Conservation (phyloP, 2,113 vertebrate species). For the Sclerurus mexicanus region DNA sequence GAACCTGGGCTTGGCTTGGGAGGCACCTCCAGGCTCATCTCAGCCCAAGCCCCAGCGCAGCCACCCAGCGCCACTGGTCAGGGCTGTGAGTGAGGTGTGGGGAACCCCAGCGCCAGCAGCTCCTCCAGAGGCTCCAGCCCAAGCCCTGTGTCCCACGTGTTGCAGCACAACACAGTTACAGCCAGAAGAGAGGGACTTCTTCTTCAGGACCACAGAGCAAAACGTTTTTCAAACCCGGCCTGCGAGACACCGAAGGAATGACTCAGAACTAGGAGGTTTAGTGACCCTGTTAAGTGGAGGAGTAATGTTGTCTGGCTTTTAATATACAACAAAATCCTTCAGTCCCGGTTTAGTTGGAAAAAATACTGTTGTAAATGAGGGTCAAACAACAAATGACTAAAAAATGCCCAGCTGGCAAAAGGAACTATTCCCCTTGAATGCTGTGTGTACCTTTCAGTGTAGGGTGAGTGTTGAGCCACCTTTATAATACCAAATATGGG, state of each 20-base stretch:
- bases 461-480: not conserved
- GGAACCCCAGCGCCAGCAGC: not conserved
- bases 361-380: not conserved
- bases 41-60: fast-evolving
- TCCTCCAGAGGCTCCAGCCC: not conserved
- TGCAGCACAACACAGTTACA: not conserved
- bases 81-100: fast-evolving
- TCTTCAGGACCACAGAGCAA: fast-evolving
- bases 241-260: not conserved
- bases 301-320: not conserved
- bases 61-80: not conserved
- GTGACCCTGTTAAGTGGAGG: not conserved
- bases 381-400: not conserved
- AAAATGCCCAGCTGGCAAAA: not conserved
- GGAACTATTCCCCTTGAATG: not conserved
- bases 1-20: not conserved
- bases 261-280: not conserved
- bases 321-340: not conserved
- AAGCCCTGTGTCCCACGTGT: fast-evolving
- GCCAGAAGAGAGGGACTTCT: not conserved
- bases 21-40: not conserved
- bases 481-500: not conserved
- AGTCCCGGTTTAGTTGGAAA: not conserved
- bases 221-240: not conserved
- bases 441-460: not conserved